A percentile compares a stretch with the other conserved stretches of the same genome.
Evolutionary conservation across 2,888 invertebrate genomes (phyloP).

Genomic region (Campoplex nolae): DNA sequence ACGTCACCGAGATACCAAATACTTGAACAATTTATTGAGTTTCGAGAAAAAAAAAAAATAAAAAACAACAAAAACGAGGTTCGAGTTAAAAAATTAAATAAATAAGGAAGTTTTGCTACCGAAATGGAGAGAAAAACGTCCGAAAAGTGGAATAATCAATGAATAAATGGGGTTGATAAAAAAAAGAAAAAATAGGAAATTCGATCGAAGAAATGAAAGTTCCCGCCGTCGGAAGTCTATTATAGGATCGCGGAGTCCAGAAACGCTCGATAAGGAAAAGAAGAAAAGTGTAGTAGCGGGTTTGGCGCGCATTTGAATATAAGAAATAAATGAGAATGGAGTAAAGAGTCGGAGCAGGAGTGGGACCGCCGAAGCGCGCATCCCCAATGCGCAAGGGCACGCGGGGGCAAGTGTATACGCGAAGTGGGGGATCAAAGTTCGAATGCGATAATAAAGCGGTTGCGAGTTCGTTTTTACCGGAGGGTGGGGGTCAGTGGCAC

Average conservation of each 20-base stretch:
- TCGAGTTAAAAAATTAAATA: too few relatives aligned
- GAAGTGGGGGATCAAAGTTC: neutral
- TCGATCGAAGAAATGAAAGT: neutral
- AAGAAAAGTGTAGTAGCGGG: neutral
- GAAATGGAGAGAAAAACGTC: too few relatives aligned
- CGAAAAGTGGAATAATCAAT: too few relatives aligned
- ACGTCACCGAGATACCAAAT: too few relatives aligned
- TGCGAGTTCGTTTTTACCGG: neutral
- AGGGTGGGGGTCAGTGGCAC: conserved; percentile 16
- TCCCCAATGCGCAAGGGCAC: neutral
- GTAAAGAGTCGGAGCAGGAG: conserved; percentile 12
- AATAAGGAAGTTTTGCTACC: too few relatives aligned
- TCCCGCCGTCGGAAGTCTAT: neutral
- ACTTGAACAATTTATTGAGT: too few relatives aligned
- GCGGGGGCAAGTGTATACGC: neutral
- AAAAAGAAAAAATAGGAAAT: too few relatives aligned
- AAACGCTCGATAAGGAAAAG: neutral
- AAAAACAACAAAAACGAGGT: too few relatives aligned
- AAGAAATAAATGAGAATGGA: conserved; percentile 6
- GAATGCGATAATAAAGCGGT: neutral
- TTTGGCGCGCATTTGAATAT: conserved; percentile 7
- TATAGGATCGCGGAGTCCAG: too few relatives aligned
- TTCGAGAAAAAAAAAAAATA: too few relatives aligned
- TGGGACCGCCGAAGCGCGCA: neutral
- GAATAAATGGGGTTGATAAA: too few relatives aligned